Base-by-base conservation (phyloP, 2,888 invertebrate genomes). In the Nemoura dubitans region DNA sequence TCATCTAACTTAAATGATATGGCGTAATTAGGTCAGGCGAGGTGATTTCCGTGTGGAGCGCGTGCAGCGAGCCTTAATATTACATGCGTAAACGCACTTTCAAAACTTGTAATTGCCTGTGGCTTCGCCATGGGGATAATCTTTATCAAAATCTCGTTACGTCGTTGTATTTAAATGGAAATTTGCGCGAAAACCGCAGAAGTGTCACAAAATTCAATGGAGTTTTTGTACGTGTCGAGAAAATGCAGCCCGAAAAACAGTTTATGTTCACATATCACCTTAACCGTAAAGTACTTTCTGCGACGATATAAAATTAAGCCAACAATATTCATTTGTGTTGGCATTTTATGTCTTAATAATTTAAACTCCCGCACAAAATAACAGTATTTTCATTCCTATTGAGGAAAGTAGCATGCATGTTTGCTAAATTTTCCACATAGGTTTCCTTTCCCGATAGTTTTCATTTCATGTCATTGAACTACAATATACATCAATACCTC, bases 111-210 rank as follows among this genome's bases (percentile, higher is more conserved):
- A 59, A 59, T 59, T 59, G 14, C 59, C 16, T 14, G 59, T 21
- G 59, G 59, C 21, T 59, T 16, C 59, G 16, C 21, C 21, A 21
- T 14, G 59, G 21, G 59, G 10, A 59, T 59, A 59, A 59, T 59
- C 59, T 59, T 10, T 59, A 59, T 59, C 59, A 59, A 59, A 59
- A 59, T 59, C 59, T 59, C 59, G 59, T 59, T 59, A 59, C 59
- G 59, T 1, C 59, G 59, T 21, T 21, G 59, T 59, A 59, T 21
- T 59, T 59, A 59, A 59, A 59, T 21, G 59, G 59, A 59, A 36
- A 36, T 6, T 36, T 36, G 3, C 36, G 10, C 5, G 36, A 36
- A 36, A 59, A 21, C 59, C 59, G 59, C 16, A 16, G 16, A 1
- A 59, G 59, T 16, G 59, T 21, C 59, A 21, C 59, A 21, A 59